These are phyloP conservation scores for Riparia riparia DNA, from an alignment of 2,113 vertebrate species.

Conservation along the genomic window DNA sequence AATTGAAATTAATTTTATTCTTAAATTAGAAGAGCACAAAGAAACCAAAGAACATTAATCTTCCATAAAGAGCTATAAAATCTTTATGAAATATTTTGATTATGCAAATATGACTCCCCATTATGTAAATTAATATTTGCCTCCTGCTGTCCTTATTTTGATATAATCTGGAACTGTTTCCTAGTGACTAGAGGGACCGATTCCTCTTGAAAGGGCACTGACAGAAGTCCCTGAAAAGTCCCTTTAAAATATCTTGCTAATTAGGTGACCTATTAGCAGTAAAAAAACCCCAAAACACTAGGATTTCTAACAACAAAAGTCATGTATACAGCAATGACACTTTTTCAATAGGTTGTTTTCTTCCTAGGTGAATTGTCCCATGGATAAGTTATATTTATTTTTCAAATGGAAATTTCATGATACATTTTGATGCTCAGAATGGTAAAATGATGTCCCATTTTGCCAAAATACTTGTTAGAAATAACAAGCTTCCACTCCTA, in stretches of 20 bases:
- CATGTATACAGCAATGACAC: neutral
- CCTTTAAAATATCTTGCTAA: neutral
- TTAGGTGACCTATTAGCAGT: neutral
- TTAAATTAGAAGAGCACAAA: neutral
- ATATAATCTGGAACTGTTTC: neutral
- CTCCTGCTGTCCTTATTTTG: neutral
- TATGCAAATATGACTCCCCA: neutral
- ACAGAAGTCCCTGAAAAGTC: neutral
- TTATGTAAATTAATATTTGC: neutral
- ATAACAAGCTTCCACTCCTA: neutral
- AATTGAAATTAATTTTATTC: neutral
- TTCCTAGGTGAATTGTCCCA: neutral
- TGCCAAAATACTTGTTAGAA: neutral
- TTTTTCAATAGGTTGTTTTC: neutral
- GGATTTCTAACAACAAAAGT: neutral
- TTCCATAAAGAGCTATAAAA: neutral
- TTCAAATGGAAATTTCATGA: neutral
- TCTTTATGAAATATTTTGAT: neutral
- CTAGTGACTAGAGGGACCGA: neutral
- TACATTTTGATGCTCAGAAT: neutral
- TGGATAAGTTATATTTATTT: neutral
- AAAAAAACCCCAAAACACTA: neutral
- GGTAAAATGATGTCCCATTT: neutral
- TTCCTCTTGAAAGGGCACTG: neutral
- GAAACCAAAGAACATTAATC: neutral